Percentiles rank a stretch among this genome's conserved stretches.
These are phyloP conservation scores for Cephalopholis sonnerati DNA, from an alignment of 2,113 vertebrate species.

Conservation along the genomic window DNA sequence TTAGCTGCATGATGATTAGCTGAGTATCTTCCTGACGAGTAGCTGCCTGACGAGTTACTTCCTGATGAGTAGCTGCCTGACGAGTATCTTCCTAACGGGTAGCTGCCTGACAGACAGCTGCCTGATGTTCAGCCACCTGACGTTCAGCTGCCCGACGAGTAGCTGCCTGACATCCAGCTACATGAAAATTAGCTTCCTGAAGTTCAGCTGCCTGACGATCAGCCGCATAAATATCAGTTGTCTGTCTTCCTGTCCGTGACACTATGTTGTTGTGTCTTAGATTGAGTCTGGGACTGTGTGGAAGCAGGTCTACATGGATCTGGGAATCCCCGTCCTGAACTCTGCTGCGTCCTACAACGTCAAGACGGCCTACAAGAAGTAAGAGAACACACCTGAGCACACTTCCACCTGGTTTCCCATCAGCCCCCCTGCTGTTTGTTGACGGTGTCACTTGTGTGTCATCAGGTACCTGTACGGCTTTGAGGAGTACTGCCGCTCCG, in stretches of 20 bases:
- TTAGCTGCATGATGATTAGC: too few species aligned
- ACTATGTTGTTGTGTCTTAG: conserved; percentile 78
- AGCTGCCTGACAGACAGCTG: background rate
- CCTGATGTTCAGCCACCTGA: background rate
- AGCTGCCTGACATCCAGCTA: too few species aligned
- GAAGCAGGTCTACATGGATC: conserved; percentile 99
- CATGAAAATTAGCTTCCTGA: too few species aligned
- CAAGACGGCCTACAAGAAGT: conserved; percentile 99
- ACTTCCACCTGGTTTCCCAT: background rate
- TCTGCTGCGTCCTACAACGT: conserved; percentile 99
- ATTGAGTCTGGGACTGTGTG: conserved; percentile 97
- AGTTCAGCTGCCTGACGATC: background rate
- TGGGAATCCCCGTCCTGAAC: conserved; percentile 98
- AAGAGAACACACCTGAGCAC: conserved; percentile 70
- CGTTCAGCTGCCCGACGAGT: too few species aligned
- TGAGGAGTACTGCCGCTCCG: conserved; percentile 97
- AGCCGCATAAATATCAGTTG: too few species aligned
- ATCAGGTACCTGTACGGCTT: conserved; percentile 97
- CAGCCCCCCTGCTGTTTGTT: background rate
- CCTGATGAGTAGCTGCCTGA: too few species aligned
- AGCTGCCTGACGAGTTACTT: too few species aligned
- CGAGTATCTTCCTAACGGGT: too few species aligned
- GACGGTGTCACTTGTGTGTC: background rate
- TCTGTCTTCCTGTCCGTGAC: background rate
- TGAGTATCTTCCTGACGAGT: too few species aligned